Evolutionary conservation across 2,888 invertebrate species (phyloP), one percentile per base, ranked within the genome.

Genomic region (Stenchaetothrips biformis): DNA sequence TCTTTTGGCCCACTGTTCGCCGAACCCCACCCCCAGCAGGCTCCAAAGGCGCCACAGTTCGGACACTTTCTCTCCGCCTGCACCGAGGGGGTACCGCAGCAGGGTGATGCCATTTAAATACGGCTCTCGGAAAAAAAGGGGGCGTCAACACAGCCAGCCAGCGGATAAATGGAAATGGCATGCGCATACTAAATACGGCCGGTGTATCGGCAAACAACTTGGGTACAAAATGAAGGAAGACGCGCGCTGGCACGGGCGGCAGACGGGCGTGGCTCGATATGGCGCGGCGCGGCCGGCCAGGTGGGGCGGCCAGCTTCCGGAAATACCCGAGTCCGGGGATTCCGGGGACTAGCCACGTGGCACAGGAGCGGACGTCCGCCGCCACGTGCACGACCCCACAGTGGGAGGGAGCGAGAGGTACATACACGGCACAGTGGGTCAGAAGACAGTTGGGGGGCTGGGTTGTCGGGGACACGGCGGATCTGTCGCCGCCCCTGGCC

Each of bases 81-180:
- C 25, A 37, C 37, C 37, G 37, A 37, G 37, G 37, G 37, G 37
- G 37, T 4, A 37, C 37, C 37, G 37, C 37, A 37, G 37, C 37
- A 37, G 67, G 25, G 67, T 74, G 67, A 74, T 1, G 21, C 67
- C 21, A 74, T 74, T 74, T 25, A 25, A 74, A 74, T 74, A 74
- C 25, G 21, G 21, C 67, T n/a, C 7, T 6, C 59, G 59, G 9
- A 74, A 25, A 74, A 67, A 25, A 21, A 74, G 67, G 67, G 25
- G 67, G 67, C 67, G 67, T 74, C 67, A 74, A 74, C 25, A 21
- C 11, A 25, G 67, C n/a, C 53, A 53, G 16, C 13, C 53, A 74
- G 67, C 7, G 21, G 25, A 74, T 74, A 74, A 74, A 74, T 74
- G 67, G 67, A 74, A 74, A 74, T 74, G 21, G 67, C 67, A 74